Evolutionary conservation across 1,140 invertebrate species (phyloP), one percentile per base, ranked within the genome.

Genomic region (Drosophila melanica): DNA sequence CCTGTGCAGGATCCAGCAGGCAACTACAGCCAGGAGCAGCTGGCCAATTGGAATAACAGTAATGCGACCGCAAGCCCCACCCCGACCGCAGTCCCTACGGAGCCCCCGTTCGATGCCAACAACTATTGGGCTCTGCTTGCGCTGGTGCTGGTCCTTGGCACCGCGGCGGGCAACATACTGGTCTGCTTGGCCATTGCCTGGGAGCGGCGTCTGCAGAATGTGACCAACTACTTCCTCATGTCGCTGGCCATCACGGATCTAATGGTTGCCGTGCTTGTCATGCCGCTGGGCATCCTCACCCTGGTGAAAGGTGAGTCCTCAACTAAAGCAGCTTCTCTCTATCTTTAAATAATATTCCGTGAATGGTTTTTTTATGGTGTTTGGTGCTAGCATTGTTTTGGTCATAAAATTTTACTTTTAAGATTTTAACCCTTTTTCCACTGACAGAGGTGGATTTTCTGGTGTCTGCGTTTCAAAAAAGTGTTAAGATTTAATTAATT

Each of bases 191-290:
- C 98, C 4, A 97, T 99, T 57, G 95, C 95, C 68, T 95, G 96
- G 93, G 97, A 99, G 90, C 94, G 96, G 30, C 94, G 96, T 12
- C 93, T 99, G 62, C 96, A 99, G 90, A 98, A 98, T 91, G 97
- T 99, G 16, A 99, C 98, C 66, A 99, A 99, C 92, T 98, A 98
- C 90, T 98, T 99, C 90, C 94, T 99, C 60, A 96, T 99, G 94
- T 99, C 98, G 11, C 93, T 99, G 79, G 98, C 98, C 23, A 95
- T 99, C 64, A 98, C 98, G 5, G 98, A 99, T 93, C 94, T 99
- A 12, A 95, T 99, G 93, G 98, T 99, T 0, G 97, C 96, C 4
- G 93, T 98, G 8, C 93, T 98, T 59, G 97, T 98, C 41, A 98
- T 98, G 97, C 97, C 97, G 1, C 93, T 98, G 62, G 97, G 96